Conservation (phyloP, 1,140 invertebrate genomes). For the Stegodyphus mimosarum region DNA sequence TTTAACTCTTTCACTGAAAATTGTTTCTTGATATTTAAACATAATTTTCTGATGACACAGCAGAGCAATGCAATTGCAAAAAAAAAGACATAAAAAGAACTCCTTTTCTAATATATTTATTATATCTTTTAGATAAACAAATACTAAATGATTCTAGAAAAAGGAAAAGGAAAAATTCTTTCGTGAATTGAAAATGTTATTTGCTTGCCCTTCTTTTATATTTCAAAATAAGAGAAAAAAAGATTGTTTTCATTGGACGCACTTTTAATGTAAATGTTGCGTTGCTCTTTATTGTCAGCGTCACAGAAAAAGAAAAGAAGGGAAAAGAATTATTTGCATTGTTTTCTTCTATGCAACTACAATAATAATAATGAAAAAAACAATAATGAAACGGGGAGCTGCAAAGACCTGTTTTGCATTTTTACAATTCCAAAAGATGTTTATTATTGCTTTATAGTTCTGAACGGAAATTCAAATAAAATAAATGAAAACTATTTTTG, state of each 20-base stretch:
- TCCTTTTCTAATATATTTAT: background rate
- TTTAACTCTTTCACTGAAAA: no score
- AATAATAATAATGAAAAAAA: background rate
- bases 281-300: conserved; percentile 35
- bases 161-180: conserved; percentile 36
- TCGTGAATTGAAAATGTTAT: conserved; percentile 40
- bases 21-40: no score
- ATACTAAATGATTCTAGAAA: conserved; percentile 17
- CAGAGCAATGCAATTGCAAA: no score
- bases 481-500: conserved; percentile 37
- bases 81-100: no score
- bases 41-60: no score
- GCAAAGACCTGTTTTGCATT: conserved; percentile 53
- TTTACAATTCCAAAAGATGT: conserved; percentile 52
- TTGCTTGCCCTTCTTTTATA: conserved; percentile 29
- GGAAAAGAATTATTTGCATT: conserved; percentile 48
- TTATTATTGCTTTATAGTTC: conserved; percentile 50
- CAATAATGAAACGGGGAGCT: conserved; percentile 36
- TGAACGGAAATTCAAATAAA: conserved; percentile 46
- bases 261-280: conserved; percentile 27
- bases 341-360: conserved; percentile 3
- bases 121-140: conserved; percentile 17
- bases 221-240: conserved; percentile 13
- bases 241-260: conserved; percentile 18
- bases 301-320: conserved; percentile 15